Base-by-base conservation (phyloP, 2,797 vertebrate genomes). In the Lutjanus campechanus region DNA sequence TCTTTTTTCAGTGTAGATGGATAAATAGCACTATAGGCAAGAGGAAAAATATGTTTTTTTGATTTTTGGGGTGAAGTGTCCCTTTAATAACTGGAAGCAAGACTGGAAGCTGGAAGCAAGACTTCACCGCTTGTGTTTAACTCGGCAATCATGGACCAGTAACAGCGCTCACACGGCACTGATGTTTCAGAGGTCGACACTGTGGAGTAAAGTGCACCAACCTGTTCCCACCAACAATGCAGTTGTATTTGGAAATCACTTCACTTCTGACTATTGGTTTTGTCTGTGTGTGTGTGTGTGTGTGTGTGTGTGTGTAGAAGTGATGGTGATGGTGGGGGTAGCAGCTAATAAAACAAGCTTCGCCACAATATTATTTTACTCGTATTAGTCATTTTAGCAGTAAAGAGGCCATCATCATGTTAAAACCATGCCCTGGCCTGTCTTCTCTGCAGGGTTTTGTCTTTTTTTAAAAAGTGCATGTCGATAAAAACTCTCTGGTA, bases 181-280 rank as follows among this genome's bases (percentile, higher is more conserved):
- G 86, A 90, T 86, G 85, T 87, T 75, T 43, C 51, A 73, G 12
- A 82, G 85, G 83, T 75, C n/a, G 10, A 69, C 89, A 63, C 60
- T 8, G 40, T 22, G 20, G 69, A 72, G 58, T 11, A 75, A 91
- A 93, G 91, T 92, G 90, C 74, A 89, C 93, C 69, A 58, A 93
- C 93, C 91, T 90, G 93, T 94, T 94, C 88, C 68, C 76, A 61
- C 56, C 68, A 88, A 94, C 93, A 93, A 94, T 91, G 88, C 73
- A 56, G 70, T 46, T 75, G 65, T 85, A 81, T 90, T 80, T 89
- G 67, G 50, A 81, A 88, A 84, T 77, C 66, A 78, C 79, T 82
- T 90, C 80, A 87, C 61, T 78, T 86, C 83, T 73, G 80, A 86
- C 81, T 71, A 74, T 61, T 66, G 64, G 44, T 62, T 85, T 82